Conservation (phyloP, 1,140 invertebrate genomes). For the Popillia japonica region DNA sequence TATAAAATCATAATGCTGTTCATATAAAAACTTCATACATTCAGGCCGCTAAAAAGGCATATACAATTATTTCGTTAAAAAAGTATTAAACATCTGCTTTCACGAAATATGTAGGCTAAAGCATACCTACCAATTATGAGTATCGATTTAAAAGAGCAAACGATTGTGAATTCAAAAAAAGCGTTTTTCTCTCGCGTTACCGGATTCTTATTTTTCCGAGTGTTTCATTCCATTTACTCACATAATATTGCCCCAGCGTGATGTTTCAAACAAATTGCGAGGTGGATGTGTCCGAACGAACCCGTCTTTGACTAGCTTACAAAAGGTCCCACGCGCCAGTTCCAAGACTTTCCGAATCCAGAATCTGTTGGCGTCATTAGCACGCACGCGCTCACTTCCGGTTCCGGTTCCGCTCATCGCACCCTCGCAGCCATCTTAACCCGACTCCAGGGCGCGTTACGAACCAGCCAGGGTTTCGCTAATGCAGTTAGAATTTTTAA, state of each 20-base stretch:
- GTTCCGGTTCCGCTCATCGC: slow-evolving; percentile 56
- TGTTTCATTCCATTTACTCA: slow-evolving; percentile 13
- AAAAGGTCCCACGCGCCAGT: slow-evolving; percentile 32
- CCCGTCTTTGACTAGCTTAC: slow-evolving; percentile 2
- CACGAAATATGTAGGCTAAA: no score
- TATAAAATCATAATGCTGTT: no score
- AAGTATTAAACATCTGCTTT: no score
- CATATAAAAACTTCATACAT: no score
- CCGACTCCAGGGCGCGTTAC: slow-evolving; percentile 48
- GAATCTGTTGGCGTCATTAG: slow-evolving; percentile 55
- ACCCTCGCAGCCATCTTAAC: slow-evolving; percentile 50
- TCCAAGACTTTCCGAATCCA: slow-evolving; percentile 43
- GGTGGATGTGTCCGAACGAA: slow-evolving; percentile 8
- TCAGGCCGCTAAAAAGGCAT: no score
- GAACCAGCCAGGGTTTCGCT: slow-evolving; percentile 52
- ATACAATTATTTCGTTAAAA: no score
- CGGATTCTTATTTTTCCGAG: background rate
- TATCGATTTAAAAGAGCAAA: no score
- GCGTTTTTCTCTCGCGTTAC: background rate
- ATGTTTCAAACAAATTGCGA: slow-evolving; percentile 25
- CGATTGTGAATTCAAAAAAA: background rate
- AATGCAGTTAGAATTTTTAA: slow-evolving; percentile 58
- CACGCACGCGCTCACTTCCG: slow-evolving; percentile 59
- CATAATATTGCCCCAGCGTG: slow-evolving; percentile 19
- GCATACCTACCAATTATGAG: no score